phyloP scores from a whole-genome alignment of 2,888 invertebrate species.

The Lycophotia porphyrea region DNA sequence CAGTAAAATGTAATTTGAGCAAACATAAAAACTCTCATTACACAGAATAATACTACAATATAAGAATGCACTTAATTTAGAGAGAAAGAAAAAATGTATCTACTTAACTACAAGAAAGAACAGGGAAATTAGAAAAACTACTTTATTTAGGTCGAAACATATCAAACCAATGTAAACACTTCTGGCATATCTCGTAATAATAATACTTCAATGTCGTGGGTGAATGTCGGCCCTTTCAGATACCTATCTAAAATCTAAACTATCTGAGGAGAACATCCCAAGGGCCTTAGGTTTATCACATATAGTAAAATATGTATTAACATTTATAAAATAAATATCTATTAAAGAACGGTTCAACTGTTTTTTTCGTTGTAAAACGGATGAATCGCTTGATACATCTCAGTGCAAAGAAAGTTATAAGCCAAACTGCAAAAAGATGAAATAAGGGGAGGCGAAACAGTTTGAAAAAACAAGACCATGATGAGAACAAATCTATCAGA shows the following conservation, averaged over 20 bases:
- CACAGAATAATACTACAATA: slow-evolving; percentile 34
- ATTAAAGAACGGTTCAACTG: background rate
- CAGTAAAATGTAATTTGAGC: slow-evolving; percentile 58
- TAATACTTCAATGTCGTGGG: background rate
- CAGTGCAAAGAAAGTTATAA: slow-evolving; percentile 40
- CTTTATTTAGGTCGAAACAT: slow-evolving; percentile 14
- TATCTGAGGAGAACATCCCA: background rate
- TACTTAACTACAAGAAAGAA: slow-evolving; percentile 6
- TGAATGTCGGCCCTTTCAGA: background rate
- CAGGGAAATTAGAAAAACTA: slow-evolving; percentile 21
- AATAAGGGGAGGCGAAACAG: slow-evolving; percentile 26
- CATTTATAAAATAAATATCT: background rate
- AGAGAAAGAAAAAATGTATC: slow-evolving; percentile 15
- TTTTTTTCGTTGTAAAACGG: background rate
- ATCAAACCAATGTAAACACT: background rate
- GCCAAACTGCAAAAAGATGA: slow-evolving; percentile 28
- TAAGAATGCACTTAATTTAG: slow-evolving; percentile 48
- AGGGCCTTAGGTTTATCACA: slow-evolving; percentile 11
- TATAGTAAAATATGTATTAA: slow-evolving; percentile 19
- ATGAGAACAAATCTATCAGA: slow-evolving; percentile 49
- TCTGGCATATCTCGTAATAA: background rate
- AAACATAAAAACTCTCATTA: slow-evolving; percentile 56
- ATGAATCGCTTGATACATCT: slow-evolving; percentile 23
- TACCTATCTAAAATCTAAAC: background rate
- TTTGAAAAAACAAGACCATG: slow-evolving; percentile 51